phyloP scores from a whole-genome alignment of 2,113 vertebrate species.

The Hiodon alosoides region DNA sequence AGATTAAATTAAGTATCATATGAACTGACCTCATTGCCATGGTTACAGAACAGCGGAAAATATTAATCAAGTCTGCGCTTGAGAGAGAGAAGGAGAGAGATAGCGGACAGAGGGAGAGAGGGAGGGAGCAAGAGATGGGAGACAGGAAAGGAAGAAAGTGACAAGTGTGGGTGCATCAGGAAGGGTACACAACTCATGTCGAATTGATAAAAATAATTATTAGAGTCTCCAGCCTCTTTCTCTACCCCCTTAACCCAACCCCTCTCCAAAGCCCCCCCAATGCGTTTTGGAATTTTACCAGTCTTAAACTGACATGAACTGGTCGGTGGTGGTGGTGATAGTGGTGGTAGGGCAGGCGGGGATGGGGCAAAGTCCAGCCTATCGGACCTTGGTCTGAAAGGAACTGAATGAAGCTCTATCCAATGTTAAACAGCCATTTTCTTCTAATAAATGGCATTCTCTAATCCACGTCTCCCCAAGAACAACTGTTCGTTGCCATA shows the following conservation, averaged over 20 bases:
- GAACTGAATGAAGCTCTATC: neutral
- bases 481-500: no score
- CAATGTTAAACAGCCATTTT: neutral
- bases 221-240: constrained; percentile 25
- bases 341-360: neutral
- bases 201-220: constrained; percentile 41
- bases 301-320: neutral
- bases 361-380: neutral
- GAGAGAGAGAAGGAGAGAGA: constrained; percentile 46
- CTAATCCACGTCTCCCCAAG: neutral
- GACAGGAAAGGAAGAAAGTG: constrained; percentile 22
- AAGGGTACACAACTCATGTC: constrained; percentile 15
- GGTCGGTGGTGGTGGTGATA: neutral
- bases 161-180: neutral
- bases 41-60: constrained; percentile 97
- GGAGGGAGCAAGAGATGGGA: constrained; percentile 39
- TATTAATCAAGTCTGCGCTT: constrained; percentile 91
- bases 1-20: constrained; percentile 99
- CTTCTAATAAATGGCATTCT: neutral
- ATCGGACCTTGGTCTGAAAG: constrained; percentile 16
- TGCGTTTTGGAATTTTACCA: neutral
- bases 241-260: neutral
- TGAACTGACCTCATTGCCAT: constrained; percentile 99
- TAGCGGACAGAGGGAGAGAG: constrained; percentile 33
- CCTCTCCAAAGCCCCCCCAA: neutral